Evolutionary conservation across 2,113 vertebrate genomes (phyloP), one percentile per base, ranked within the genome.

Genomic region (Myiagra hebetior): DNA sequence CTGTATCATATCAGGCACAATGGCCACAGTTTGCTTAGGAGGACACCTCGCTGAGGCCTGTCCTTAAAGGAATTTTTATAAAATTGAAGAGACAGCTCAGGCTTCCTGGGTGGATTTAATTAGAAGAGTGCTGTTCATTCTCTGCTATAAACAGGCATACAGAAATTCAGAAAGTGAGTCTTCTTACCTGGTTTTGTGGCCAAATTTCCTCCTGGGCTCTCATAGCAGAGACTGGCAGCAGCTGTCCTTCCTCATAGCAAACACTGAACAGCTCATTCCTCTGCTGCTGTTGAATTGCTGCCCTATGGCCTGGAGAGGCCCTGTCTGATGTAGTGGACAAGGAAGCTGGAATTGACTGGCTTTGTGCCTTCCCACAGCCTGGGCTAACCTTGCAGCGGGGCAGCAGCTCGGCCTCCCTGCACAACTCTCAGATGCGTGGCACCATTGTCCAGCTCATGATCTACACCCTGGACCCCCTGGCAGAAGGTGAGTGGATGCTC

Each of bases 361-460:
- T n/a, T 69, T 94, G 80, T 96, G 30, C 82, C 73, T 97, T 76
- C 88, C 97, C 88, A 15, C 95, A 99, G 99, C 97, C 98, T 37
- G 98, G 97, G 28, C 97, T 99, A 10, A 72, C 95, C 87, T 98
- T 99, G 91, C 98, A 98, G 95, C 97, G 99, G 95, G 99, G 98
- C 65, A 98, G 98, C 63, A 99, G 99, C 96, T 99, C 99, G 1
- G 98, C 99, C 76, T 99, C 99, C 76, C 98, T 99, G 37, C 99
- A 99, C 98, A 99, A 99, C 98, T 99, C 99, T 64, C 99, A 98
- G 73, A 98, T 99, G 98, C 98, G 99, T 39, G 98, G 96, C 98
- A 99, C 99, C 97, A 98, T 99, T 97, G 99, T 99, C 96, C 98
- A 99, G 59, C 99, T 99, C 87, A 99, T 99, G 99, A 98, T 99